These are phyloP conservation scores for Rhadinocentrus ornatus DNA, from an alignment of 2,797 vertebrate genomes.

Conservation along the genomic window DNA sequence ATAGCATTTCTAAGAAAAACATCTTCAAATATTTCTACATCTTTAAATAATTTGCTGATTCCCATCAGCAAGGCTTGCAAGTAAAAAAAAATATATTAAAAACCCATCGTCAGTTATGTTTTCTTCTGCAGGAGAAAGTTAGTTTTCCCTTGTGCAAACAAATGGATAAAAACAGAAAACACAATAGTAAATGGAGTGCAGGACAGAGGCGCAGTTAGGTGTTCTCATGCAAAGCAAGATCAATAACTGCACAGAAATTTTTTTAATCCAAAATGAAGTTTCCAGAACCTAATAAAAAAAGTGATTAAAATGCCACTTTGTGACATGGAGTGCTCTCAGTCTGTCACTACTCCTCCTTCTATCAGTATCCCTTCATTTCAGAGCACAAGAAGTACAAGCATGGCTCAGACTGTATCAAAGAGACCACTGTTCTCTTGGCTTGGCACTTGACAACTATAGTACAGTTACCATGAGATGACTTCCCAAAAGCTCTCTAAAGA, in stretches of 20 bases:
- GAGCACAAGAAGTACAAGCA: conserved; percentile 45
- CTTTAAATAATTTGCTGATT: conserved; percentile 14
- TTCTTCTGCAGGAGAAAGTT: conserved; percentile 13
- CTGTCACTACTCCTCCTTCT: conserved; percentile 15
- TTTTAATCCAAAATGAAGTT: conserved; percentile 22
- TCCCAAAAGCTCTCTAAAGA: conserved; percentile 23
- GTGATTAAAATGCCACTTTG: conserved; percentile 37
- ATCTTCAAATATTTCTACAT: conserved; percentile 7
- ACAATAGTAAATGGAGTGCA: conserved; percentile 24
- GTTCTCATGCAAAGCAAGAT: conserved; percentile 35
- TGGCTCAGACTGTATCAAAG: conserved; percentile 49
- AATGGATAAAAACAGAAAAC: conserved; percentile 8
- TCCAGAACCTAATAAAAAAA: conserved; percentile 35
- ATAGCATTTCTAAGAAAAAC: conserved; percentile 32
- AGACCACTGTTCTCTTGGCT: conserved; percentile 64
- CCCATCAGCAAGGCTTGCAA: conserved; percentile 21
- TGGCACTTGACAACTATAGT: conserved; percentile 63
- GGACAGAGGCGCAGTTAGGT: conserved; percentile 52
- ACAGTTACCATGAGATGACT: conserved; percentile 44
- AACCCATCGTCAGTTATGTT: background rate
- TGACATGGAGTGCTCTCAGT: conserved; percentile 35
- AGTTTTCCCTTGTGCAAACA: conserved; percentile 39
- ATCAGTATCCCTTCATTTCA: conserved; percentile 22
- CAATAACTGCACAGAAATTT: background rate
- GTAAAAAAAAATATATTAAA: conserved; percentile 32